Base-by-base conservation (phyloP, 2,113 vertebrate genomes). In the Gulo gulo region DNA sequence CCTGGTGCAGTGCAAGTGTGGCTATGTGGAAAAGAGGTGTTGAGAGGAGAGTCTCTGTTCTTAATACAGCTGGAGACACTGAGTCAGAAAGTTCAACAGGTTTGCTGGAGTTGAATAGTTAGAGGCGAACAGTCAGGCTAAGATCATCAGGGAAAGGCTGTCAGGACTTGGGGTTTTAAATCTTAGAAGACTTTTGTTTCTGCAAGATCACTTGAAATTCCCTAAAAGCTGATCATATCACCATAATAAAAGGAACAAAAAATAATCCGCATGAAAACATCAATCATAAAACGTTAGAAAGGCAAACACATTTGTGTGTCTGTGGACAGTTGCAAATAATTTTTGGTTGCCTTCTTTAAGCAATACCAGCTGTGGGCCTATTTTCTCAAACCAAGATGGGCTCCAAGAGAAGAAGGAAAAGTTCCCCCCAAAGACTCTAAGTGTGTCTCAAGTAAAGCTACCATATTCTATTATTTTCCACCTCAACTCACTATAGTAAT, bases 271-370 rank as follows among this genome's bases (percentile, higher is more conserved):
- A 86, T 74, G 94, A 57, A 67, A 97, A 97, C 96, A 97, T 98
- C 80, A 97, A 95, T 98, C 98, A 98, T 24, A 83, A 97, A 91
- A 95, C 84, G 91, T 80, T 97, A 96, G 98, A 97, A 97, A 84
- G 94, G 97, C 96, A 98, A 98, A 98, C 95, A 95, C 88, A 14
- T 88, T 94, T 98, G 96, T 94, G 96, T 94, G 96, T 81, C 16
- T 45, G 91, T 92, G 57, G 95, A 96, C 84, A 50, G 88, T 20
- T 89, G 95, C 95, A 98, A 96, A 98, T 97, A 97, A 98, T 97
- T 96, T 31, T 80, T 95, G 76, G 76, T 90, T 88, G 97, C 92
- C 67, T 97, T 96, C 94, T 31, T 97, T 98, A 98, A 98, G 91
- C 16, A 95, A 92, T 80, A 78, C 95, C 98, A 98, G 91, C 98